Base-by-base conservation (phyloP, 2,797 vertebrate species). In the Enteromius treurensis region DNA sequence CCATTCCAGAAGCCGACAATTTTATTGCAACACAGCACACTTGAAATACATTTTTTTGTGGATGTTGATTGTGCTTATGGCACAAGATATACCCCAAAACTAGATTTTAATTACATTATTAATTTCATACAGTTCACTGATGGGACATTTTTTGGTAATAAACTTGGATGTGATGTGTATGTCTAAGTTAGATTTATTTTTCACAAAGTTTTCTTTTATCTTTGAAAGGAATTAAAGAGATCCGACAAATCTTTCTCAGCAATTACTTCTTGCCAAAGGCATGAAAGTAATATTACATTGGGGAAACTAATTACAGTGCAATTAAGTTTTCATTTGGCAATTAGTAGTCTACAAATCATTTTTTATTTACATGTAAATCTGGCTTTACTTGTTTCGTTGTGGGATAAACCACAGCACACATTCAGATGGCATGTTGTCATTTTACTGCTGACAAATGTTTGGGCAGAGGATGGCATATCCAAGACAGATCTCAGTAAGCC, bases 401-500 rank as follows among this genome's bases (percentile, higher is more conserved):
- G 85, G 82, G 75, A 89, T 76, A 91, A 93, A 93, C 93, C 93
- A 90, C 93, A 94, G 90, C 89, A 90, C 91, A 91, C 91, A 86
- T 91, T 91, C 84, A 88, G 84, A 87, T 86, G 88, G 86, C 87
- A 90, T 89, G 58, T 86, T 85, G 55, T 83, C 87, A 88, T 74
- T 79, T 84, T 65, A 81, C 64, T 79, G 37, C 37, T 51, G 21
- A 70, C 8, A 34, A 85, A 45, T 23, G 45, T 64, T 70, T 65
- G 29, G 26, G 60, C 60, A 62, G 26, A 13, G 5, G 26, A 76
- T 79, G 79, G 62, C 53, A 83, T 60, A 51, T 37, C 23, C 40
- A 47, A 68, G 15, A 76, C 34, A 40, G 55, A 79, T 37, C 45
- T 62, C 47, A 19, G 19, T n/a, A 40, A 62, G 23, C 11, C 34